Conservation (phyloP, 92 coral and sea anemone species). For the Palythoa caribaeorum region DNA sequence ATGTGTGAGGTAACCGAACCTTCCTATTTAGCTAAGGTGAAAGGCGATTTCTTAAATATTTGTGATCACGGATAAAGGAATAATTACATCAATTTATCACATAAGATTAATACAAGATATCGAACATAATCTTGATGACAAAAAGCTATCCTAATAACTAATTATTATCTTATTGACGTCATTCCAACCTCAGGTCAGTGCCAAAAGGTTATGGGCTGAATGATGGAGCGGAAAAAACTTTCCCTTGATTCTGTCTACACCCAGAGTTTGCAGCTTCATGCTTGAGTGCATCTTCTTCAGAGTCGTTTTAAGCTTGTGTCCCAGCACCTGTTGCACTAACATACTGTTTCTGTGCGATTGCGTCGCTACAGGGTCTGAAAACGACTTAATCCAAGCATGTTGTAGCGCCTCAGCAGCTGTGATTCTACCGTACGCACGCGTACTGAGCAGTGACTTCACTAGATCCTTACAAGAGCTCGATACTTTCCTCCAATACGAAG, state of each 20-base stretch:
- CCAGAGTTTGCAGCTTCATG: constrained; percentile 73
- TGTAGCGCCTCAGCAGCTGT: constrained; percentile 81
- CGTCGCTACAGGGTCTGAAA: not conserved
- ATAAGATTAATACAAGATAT: too few species aligned
- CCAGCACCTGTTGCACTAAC: constrained; percentile 19
- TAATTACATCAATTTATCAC: too few species aligned
- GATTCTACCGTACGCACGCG: constrained; percentile 68
- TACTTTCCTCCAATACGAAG: constrained; percentile 73
- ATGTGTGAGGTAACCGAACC: too few species aligned
- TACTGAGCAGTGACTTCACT: constrained; percentile 72
- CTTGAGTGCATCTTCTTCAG: constrained; percentile 82
- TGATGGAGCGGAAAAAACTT: constrained; percentile 86
- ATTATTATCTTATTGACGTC: not conserved
- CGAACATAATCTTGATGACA: too few species aligned
- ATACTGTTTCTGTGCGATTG: constrained; percentile 26
- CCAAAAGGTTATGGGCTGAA: constrained; percentile 82
- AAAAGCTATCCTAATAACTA: not conserved
- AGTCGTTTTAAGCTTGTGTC: constrained; percentile 73
- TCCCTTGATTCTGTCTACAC: constrained; percentile 73
- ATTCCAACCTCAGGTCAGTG: constrained; percentile 23
- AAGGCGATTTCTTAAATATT: too few species aligned
- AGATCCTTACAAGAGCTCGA: constrained; percentile 84
- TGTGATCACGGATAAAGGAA: too few species aligned
- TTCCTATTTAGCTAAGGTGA: too few species aligned
- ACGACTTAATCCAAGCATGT: constrained; percentile 84